These are phyloP conservation scores for Argyresthia albistria DNA, from an alignment of 2,888 invertebrate genomes.

Conservation along the genomic window DNA sequence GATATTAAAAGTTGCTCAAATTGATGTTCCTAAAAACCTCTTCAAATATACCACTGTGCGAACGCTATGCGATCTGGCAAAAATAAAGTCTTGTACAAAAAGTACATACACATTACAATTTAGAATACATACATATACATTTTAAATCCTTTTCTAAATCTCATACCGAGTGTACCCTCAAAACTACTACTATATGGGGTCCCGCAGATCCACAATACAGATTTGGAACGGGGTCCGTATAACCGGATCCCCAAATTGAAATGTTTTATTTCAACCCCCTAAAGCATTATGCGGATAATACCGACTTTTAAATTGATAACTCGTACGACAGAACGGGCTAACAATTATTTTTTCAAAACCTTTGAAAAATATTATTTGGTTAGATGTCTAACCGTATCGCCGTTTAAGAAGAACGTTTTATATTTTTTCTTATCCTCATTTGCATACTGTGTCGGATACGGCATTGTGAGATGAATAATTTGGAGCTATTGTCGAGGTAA, in stretches of 20 bases:
- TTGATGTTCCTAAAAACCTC: no score
- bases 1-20: no score
- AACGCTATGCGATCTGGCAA: no score
- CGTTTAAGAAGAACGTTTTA: constrained; percentile 31
- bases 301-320: constrained; percentile 70
- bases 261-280: constrained; percentile 64
- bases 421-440: constrained; percentile 26
- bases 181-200: constrained; percentile 61
- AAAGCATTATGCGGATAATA: constrained; percentile 52
- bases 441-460: constrained; percentile 27
- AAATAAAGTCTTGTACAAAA: no score
- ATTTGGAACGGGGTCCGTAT: constrained; percentile 53
- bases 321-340: constrained; percentile 13
- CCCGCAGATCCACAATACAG: constrained; percentile 64
- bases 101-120: background rate
- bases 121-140: background rate
- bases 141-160: constrained; percentile 2
- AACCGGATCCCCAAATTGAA: constrained; percentile 72
- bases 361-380: constrained; percentile 54
- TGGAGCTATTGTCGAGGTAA: constrained; percentile 33
- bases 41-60: no score
- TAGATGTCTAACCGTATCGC: constrained; percentile 59
- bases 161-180: constrained; percentile 15
- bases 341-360: constrained; percentile 33
- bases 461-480: constrained; percentile 26